Evolutionary conservation across 2,113 vertebrate genomes (phyloP).

Genomic region (Coreoperca whiteheadi): DNA sequence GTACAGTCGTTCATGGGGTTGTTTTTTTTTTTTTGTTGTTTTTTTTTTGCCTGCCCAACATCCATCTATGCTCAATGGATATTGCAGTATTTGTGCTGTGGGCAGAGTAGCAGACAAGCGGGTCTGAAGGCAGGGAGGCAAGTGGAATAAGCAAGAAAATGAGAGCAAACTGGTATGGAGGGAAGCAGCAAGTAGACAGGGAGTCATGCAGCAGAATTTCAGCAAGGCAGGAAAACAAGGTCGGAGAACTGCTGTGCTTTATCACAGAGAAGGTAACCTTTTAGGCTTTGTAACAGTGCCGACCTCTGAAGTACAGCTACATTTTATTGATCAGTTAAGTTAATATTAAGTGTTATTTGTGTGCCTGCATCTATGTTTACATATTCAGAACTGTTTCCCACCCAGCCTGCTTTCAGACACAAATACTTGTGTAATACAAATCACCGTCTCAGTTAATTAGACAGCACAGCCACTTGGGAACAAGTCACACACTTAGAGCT

Average conservation of each 20-base stretch:
- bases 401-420: conserved; percentile 14
- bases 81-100: conserved; percentile 1
- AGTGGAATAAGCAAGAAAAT: neutral
- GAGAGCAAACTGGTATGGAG: neutral
- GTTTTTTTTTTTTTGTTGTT: no score
- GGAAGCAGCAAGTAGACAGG: neutral
- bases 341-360: neutral
- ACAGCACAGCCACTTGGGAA: conserved; percentile 38
- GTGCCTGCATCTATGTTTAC: neutral
- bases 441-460: conserved; percentile 60
- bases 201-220: conserved; percentile 21
- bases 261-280: neutral
- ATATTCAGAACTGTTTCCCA: neutral
- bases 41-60: neutral
- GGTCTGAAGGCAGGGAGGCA: conserved; percentile 5
- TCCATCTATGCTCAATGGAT: neutral
- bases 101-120: neutral
- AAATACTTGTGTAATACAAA: conserved; percentile 58
- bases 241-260: neutral
- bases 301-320: neutral
- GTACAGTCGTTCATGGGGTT: neutral
- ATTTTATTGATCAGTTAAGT: neutral
- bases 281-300: neutral
- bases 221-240: neutral
- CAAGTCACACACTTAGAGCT: conserved; percentile 21